Evolutionary conservation across 2,888 invertebrate species (phyloP), one percentile per base, ranked within the genome.

Genomic region (Heliconius erato): DNA sequence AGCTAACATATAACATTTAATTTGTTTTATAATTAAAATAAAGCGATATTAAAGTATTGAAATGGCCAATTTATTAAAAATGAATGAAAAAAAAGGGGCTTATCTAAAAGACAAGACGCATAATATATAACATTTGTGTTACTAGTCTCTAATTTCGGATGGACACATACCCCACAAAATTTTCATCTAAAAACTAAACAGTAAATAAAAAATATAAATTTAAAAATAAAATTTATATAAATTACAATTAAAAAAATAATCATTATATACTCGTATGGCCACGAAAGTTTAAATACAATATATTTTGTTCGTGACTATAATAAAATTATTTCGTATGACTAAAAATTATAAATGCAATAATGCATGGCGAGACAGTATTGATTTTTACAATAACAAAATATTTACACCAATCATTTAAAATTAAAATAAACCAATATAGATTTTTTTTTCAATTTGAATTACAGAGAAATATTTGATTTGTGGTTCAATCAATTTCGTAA

Each of bases 71-170:
- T 67, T n/a, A n/a, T n/a, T 3, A 63, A 63, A 63, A 63, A n/a
- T 11, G 0, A 14, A 26, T 26, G 2, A 86, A 84, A 83, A 80
- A 67, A 80, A 67, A 86, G 84, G 85, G 84, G 87, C 82, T 67
- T 14, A 14, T 68, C 81, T 74, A 67, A 82, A 81, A 81, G 84
- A 78, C 84, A 85, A 81, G 82, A 83, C 83, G 81, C 80, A 78
- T 81, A 71, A n/a, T 40, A 26, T 14, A 71, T 81, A 65, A 26
- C 71, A 35, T 59, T 65, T 82, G 54, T 32, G 54, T 74, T 49
- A 77, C 76, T 65, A 77, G 74, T 76, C 76, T 79, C 71, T 76
- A 76, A 69, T 28, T 69, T 68, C 44, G 68, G 80, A 80, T 80
- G 80, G 77, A 80, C 26, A 76, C 40, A 76, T 63, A 79, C 76